phyloP scores from a whole-genome alignment of 2,797 vertebrate genomes.

The Micrastur ruficollis region DNA sequence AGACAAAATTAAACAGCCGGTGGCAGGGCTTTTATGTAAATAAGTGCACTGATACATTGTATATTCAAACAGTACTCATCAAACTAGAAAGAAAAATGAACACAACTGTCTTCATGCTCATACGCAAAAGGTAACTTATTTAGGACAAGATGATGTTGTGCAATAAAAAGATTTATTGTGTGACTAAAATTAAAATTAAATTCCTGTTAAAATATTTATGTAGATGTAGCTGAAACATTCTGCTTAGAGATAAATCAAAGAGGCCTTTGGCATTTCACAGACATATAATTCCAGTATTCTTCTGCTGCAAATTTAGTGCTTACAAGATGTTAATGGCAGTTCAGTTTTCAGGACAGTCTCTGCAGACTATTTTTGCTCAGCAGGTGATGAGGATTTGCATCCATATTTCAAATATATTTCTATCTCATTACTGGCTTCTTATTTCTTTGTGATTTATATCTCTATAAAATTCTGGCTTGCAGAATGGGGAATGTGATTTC shows the following conservation, averaged over 20 bases:
- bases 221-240: constrained; percentile 70
- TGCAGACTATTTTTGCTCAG: constrained; percentile 72
- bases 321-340: constrained; percentile 73
- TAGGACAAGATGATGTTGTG: constrained; percentile 26
- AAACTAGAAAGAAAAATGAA: constrained; percentile 39
- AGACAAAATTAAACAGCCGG: constrained; percentile 41
- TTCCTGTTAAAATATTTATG: constrained; percentile 80
- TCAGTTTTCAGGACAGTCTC: constrained; percentile 71
- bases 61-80: constrained; percentile 41
- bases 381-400: constrained; percentile 76
- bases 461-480: constrained; percentile 72
- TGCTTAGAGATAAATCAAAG: constrained; percentile 72
- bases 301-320: constrained; percentile 71
- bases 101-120: neutral
- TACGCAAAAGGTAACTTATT: constrained; percentile 50
- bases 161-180: constrained; percentile 63
- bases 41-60: neutral
- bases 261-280: constrained; percentile 71
- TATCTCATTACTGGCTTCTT: constrained; percentile 77
- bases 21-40: constrained; percentile 46
- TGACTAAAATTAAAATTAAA: constrained; percentile 76
- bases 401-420: constrained; percentile 79
- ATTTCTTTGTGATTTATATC: constrained; percentile 78
- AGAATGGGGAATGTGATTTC: constrained; percentile 68
- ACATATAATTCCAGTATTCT: constrained; percentile 61